phyloP scores from a whole-genome alignment of 2,888 invertebrate species.

The Tetranychus piercei region DNA sequence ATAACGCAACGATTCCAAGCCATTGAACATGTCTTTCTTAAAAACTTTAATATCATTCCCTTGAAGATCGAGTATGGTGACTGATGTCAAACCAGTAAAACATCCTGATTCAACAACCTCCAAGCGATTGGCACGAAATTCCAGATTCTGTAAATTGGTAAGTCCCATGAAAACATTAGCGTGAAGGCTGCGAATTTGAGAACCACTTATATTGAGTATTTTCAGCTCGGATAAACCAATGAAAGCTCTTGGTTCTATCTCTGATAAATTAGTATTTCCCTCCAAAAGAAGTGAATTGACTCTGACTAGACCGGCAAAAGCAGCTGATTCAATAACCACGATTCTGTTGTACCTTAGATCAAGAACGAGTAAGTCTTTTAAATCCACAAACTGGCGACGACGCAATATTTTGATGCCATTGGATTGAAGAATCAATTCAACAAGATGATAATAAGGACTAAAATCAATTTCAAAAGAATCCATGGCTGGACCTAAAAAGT shows the following conservation, averaged over 20 bases:
- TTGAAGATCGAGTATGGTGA: conserved; percentile 21
- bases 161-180: conserved; percentile 26
- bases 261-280: conserved; percentile 26
- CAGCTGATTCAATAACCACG: conserved; percentile 24
- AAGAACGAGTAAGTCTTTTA: conserved; percentile 28
- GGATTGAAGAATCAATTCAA: conserved; percentile 28
- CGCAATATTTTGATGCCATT: conserved; percentile 27
- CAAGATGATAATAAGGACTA: conserved; percentile 23
- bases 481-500: conserved; percentile 24
- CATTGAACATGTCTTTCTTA: conserved; percentile 28
- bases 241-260: conserved; percentile 28
- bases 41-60: conserved; percentile 28
- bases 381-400: conserved; percentile 24
- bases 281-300: conserved; percentile 27
- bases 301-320: conserved; percentile 28
- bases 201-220: conserved; percentile 22
- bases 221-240: conserved; percentile 26
- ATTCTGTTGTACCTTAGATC: conserved; percentile 28
- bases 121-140: conserved; percentile 26
- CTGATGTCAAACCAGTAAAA: conserved; percentile 26
- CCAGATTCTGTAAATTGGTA: conserved; percentile 23
- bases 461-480: conserved; percentile 20
- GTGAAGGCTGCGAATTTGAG: conserved; percentile 16
- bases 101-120: conserved; percentile 28
- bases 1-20: conserved; percentile 25